A percentile compares a stretch with the other conserved stretches of the same genome.
Evolutionary conservation across 2,113 vertebrate genomes (phyloP).

Genomic region (Poecile atricapillus): DNA sequence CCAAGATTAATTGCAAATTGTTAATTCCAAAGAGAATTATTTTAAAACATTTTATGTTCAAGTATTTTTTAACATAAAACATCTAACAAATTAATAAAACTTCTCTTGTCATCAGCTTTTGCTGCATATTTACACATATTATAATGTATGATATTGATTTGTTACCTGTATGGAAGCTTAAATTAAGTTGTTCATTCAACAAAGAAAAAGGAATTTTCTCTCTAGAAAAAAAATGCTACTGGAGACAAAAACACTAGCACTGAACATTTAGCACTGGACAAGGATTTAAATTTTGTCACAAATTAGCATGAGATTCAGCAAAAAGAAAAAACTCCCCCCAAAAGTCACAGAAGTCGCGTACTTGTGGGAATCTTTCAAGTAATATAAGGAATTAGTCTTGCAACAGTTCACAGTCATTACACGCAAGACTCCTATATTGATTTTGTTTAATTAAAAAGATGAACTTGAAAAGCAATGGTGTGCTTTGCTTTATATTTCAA

Average conservation of each 20-base stretch:
- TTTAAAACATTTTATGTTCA: not conserved
- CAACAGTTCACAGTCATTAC: not conserved
- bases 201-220: not conserved
- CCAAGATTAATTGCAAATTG: rapidly evolving
- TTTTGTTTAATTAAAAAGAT: not conserved
- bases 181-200: not conserved
- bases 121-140: not conserved
- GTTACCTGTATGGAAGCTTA: not conserved
- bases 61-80: not conserved
- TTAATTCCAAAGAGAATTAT: not conserved
- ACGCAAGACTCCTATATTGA: not conserved
- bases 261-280: not conserved
- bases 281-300: not conserved
- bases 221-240: rapidly evolving
- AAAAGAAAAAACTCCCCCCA: not conserved
- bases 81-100: not conserved
- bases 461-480: not conserved
- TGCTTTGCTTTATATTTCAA: not conserved
- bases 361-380: not conserved
- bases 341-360: not conserved
- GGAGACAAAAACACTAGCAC: not conserved
- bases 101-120: not conserved
- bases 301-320: not conserved
- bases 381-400: not conserved
- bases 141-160: not conserved